These are phyloP conservation scores for Pogonus chalceus DNA, from an alignment of 1,140 invertebrate genomes.

Conservation along the genomic window DNA sequence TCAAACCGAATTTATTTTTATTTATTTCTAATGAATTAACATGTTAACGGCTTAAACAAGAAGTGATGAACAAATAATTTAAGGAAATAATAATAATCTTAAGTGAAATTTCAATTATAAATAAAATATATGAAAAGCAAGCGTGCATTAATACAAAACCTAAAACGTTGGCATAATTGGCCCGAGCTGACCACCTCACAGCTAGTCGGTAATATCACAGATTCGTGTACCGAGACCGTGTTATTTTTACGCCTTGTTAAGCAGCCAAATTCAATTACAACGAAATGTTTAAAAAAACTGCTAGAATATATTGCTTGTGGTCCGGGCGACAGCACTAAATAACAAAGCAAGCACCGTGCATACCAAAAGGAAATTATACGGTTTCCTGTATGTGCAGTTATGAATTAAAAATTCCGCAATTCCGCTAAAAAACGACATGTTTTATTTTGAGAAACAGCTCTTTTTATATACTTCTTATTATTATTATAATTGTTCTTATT, in stretches of 20 bases:
- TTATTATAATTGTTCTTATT: too few species aligned
- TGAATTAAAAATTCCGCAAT: constrained; percentile 8
- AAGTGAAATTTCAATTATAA: too few species aligned
- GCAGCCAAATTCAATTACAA: not conserved
- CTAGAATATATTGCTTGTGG: constrained; percentile 1
- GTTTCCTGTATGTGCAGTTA: constrained; percentile 10
- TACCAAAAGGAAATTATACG: constrained; percentile 10
- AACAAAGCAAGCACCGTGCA: not conserved
- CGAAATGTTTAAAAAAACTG: not conserved
- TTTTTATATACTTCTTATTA: too few species aligned
- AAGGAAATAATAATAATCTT: too few species aligned
- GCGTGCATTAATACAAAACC: not conserved
- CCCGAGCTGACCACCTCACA: not conserved
- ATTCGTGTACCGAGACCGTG: not conserved
- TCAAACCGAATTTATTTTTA: too few species aligned
- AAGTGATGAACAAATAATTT: too few species aligned
- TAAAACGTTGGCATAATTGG: not conserved
- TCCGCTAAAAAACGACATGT: not conserved
- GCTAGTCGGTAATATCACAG: too few species aligned
- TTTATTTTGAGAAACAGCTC: not conserved
- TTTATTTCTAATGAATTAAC: too few species aligned
- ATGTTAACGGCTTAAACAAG: too few species aligned
- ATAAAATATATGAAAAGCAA: too few species aligned
- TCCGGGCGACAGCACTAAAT: constrained; percentile 9
- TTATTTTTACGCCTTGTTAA: not conserved